A percentile compares a stretch with the other conserved stretches of the same genome.
phyloP scores from a whole-genome alignment of 2,888 invertebrate genomes.

The Griposia aprilina region DNA sequence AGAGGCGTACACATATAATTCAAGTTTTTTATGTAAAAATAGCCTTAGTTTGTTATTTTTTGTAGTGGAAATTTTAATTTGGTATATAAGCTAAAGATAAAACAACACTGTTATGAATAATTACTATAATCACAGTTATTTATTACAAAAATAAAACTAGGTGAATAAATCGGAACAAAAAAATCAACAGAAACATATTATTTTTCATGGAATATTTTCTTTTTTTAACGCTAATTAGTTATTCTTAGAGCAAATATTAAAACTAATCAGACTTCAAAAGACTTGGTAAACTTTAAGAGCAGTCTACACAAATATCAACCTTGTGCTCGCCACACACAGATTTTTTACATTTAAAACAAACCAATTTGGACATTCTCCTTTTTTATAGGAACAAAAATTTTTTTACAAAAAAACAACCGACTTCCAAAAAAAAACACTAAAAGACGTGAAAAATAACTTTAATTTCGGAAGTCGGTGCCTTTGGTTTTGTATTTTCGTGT shows the following conservation, averaged over 20 bases:
- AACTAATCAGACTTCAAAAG: neutral
- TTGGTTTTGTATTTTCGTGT: too few relatives aligned
- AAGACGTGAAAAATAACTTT: too few relatives aligned
- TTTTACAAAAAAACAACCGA: too few relatives aligned
- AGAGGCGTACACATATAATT: neutral
- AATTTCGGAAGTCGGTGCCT: too few relatives aligned
- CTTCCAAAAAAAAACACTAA: too few relatives aligned
- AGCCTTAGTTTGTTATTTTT: neutral
- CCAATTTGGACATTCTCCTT: too few relatives aligned
- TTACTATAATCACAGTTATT: neutral
- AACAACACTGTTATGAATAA: slow-evolving; percentile 1
- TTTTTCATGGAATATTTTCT: neutral
- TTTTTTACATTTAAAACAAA: neutral
- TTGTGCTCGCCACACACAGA: slow-evolving; percentile 1
- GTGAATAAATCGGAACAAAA: neutral
- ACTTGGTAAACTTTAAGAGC: neutral
- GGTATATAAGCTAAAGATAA: neutral
- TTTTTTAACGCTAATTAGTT: slow-evolving; percentile 3
- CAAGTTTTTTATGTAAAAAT: neutral
- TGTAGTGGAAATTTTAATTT: neutral
- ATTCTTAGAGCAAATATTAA: slow-evolving; percentile 1
- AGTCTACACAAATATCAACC: slow-evolving; percentile 5
- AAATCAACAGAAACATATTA: neutral
- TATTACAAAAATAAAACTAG: neutral
- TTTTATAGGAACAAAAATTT: too few relatives aligned